phyloP scores from a whole-genome alignment of 2,797 vertebrate genomes.

The Hemitrygon akajei region DNA sequence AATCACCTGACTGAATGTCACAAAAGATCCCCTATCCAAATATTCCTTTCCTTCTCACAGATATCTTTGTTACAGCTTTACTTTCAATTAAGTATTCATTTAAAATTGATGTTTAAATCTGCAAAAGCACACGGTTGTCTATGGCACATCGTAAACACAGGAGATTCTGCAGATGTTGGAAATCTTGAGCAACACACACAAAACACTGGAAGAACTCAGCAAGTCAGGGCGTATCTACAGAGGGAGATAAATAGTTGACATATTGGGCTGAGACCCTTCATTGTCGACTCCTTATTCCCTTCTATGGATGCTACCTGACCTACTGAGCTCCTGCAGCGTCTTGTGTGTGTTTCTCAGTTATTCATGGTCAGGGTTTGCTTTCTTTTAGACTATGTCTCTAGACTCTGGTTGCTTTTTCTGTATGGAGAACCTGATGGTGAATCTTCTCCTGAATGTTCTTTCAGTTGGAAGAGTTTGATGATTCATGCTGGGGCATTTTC shows the following conservation, averaged over 20 bases:
- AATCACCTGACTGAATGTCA: background rate
- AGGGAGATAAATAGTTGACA: too few relatives aligned
- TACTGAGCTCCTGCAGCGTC: too few relatives aligned
- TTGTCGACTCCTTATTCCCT: too few relatives aligned
- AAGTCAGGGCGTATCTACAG: too few relatives aligned
- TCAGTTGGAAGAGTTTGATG: background rate
- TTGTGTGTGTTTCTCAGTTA: background rate
- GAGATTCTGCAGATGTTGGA: too few relatives aligned
- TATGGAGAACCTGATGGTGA: background rate
- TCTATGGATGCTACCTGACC: too few relatives aligned
- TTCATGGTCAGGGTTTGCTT: background rate
- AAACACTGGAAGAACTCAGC: too few relatives aligned
- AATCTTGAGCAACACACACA: too few relatives aligned
- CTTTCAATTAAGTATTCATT: background rate
- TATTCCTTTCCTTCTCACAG: background rate
- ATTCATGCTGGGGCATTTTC: background rate
- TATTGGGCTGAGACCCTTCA: too few relatives aligned
- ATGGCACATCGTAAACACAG: background rate
- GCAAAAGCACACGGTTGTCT: background rate
- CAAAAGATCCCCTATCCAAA: background rate
- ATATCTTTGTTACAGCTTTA: background rate
- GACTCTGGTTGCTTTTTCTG: background rate
- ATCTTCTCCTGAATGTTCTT: background rate
- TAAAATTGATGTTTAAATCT: background rate
- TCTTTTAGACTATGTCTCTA: background rate